A percentile compares a stretch with the other conserved stretches of the same genome.
Evolutionary conservation across 2,797 vertebrate species (phyloP).

Genomic region (Fundulus diaphanus): DNA sequence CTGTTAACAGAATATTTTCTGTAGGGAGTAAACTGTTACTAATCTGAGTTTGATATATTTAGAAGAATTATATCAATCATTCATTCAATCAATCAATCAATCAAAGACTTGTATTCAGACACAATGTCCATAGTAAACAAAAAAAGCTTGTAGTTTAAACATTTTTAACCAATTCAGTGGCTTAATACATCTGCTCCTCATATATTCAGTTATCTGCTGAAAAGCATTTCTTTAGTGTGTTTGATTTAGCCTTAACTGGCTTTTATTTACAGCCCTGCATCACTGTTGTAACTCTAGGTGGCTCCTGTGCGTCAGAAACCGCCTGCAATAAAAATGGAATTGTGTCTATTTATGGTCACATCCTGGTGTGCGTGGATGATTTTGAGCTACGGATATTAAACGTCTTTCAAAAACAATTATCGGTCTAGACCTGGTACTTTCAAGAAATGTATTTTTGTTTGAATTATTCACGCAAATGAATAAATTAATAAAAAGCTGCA

Average conservation of each 20-base stretch:
- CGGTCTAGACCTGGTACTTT: no score
- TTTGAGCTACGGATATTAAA: neutral
- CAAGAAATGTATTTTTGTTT: no score
- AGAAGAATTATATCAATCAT: neutral
- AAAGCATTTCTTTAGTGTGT: neutral
- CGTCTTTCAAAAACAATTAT: neutral
- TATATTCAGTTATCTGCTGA: neutral
- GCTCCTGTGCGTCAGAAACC: neutral
- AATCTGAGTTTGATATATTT: neutral
- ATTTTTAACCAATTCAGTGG: neutral
- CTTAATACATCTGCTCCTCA: neutral
- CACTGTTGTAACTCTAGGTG: neutral
- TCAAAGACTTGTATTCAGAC: no score
- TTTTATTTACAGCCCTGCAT: neutral
- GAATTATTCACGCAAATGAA: no score
- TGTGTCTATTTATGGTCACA: neutral
- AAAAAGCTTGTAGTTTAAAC: neutral
- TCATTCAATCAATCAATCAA: no score
- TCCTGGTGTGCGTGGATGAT: neutral
- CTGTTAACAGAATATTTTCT: neutral
- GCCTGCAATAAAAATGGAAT: neutral
- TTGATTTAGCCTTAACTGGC: neutral
- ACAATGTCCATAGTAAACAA: no score
- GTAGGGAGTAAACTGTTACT: neutral
- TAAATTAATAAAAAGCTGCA: no score